Base-by-base conservation (phyloP, 2,797 vertebrate species). In the Eurystomus glaucurus region DNA sequence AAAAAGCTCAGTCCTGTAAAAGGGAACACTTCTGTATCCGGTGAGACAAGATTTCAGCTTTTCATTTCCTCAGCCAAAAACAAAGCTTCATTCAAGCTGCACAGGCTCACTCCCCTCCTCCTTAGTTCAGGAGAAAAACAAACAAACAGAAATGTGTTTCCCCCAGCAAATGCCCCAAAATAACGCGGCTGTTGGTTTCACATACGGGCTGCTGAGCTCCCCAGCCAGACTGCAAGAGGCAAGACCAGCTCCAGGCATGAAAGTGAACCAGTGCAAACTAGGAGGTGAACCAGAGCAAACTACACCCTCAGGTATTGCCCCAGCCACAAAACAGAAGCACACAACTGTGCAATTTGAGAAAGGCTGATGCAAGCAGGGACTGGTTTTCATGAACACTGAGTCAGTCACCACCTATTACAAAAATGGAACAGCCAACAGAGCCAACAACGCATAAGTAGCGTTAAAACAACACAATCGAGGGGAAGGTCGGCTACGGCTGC, bases 1-100 rank as follows among this genome's bases (percentile, higher is more conserved):
- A 85, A 91, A 91, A 87, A 35, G 12, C 58, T 89, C 46, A 85
- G 61, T 20, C 25, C 11, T 62, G 14, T 65, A 51, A 80, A 92
- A 92, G 4, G 39, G 45, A 93, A 57, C 50, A 62, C 31, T 96
- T 91, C 81, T 74, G 20, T 71, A 23, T 70, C 71, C 82, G 58
- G 43, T 0, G 0, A 85, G 57, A 85, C 54, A 72, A 93, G 55
- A 91, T 62, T 91, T 89, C 91, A 85, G 48, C 22, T 87, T 94
- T 91, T 71, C 51, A 55, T 76, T 93, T 89, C 74, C 64, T 89
- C 48, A 83, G 25, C 15, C 52, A 54, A 91, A 95, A 96, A 94
- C 60, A 97, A 82, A 92, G 35, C 52, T 93, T 85, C 11, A 21
- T 93, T 94, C 84, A 95, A 85, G 39, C 70, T 79, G 74, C 52